These are phyloP conservation scores for Euura saliciscinereae DNA, from an alignment of 1,140 invertebrate genomes.

Conservation along the genomic window DNA sequence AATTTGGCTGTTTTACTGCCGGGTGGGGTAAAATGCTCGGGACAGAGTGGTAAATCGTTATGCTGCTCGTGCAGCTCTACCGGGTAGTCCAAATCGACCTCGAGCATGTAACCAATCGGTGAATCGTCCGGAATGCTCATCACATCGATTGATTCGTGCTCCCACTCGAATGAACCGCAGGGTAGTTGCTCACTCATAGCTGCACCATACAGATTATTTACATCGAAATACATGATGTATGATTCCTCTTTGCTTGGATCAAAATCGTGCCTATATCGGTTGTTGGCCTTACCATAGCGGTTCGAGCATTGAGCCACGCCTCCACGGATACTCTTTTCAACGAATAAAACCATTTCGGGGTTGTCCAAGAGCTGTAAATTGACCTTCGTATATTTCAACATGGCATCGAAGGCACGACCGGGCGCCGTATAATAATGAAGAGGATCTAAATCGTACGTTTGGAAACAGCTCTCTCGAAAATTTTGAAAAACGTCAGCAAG, in stretches of 20 bases:
- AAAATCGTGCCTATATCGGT: too few relatives aligned
- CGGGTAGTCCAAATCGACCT: too few relatives aligned
- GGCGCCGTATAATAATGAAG: slow-evolving; percentile 40
- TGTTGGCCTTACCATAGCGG: too few relatives aligned
- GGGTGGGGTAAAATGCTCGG: too few relatives aligned
- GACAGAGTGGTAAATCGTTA: too few relatives aligned
- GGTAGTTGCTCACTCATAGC: slow-evolving; percentile 31
- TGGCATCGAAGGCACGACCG: slow-evolving; percentile 31
- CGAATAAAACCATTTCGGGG: slow-evolving; percentile 49
- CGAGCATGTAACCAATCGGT: slow-evolving; percentile 40
- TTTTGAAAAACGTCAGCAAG: too few relatives aligned
- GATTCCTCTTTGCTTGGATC: slow-evolving; percentile 20
- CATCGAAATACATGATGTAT: slow-evolving; percentile 23
- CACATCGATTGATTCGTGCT: slow-evolving; percentile 26
- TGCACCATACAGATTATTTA: slow-evolving; percentile 43
- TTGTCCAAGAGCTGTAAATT: slow-evolving; percentile 51
- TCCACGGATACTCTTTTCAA: background rate
- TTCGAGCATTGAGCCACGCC: background rate
- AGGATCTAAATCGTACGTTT: too few relatives aligned
- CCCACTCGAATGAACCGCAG: slow-evolving; percentile 28
- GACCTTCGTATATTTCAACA: slow-evolving; percentile 47
- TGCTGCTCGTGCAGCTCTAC: too few relatives aligned
- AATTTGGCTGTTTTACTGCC: too few relatives aligned
- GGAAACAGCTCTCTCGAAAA: too few relatives aligned
- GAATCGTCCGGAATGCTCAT: slow-evolving; percentile 32